Conservation (phyloP, 2,888 invertebrate species). For the Heliconius erato region DNA sequence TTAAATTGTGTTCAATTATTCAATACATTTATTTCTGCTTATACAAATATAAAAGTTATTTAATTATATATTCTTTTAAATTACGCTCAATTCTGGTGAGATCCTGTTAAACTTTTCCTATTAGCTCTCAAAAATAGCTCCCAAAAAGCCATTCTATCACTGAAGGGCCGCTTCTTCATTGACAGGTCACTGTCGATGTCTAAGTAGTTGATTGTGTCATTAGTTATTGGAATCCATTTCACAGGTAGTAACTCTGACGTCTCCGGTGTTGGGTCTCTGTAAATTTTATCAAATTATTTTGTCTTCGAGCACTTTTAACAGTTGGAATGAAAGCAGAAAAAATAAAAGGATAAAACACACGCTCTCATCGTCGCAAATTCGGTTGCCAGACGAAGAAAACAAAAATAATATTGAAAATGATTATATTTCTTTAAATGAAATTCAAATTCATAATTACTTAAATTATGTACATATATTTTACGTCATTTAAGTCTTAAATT, state of each 20-base stretch:
- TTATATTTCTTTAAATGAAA: too few relatives aligned
- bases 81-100: neutral
- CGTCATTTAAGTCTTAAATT: too few relatives aligned
- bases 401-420: too few relatives aligned
- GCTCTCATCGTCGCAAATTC: neutral
- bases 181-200: slow-evolving; percentile 57
- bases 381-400: too few relatives aligned
- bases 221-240: slow-evolving; percentile 60
- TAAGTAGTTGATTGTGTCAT: slow-evolving; percentile 55
- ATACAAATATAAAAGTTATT: neutral
- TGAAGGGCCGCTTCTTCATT: slow-evolving; percentile 57
- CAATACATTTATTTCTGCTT: neutral
- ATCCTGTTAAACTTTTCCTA: slow-evolving; percentile 20
- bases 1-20: neutral
- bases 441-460: too few relatives aligned
- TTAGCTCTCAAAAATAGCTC: slow-evolving; percentile 62
- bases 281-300: neutral
- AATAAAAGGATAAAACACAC: neutral
- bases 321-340: too few relatives aligned
- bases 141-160: slow-evolving; percentile 64
- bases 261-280: slow-evolving; percentile 64
- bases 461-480: too few relatives aligned
- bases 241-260: slow-evolving; percentile 60
- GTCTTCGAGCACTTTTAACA: too few relatives aligned
- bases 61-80: neutral